phyloP scores from a whole-genome alignment of 2,113 vertebrate species.

The Gorsachius goisagi region DNA sequence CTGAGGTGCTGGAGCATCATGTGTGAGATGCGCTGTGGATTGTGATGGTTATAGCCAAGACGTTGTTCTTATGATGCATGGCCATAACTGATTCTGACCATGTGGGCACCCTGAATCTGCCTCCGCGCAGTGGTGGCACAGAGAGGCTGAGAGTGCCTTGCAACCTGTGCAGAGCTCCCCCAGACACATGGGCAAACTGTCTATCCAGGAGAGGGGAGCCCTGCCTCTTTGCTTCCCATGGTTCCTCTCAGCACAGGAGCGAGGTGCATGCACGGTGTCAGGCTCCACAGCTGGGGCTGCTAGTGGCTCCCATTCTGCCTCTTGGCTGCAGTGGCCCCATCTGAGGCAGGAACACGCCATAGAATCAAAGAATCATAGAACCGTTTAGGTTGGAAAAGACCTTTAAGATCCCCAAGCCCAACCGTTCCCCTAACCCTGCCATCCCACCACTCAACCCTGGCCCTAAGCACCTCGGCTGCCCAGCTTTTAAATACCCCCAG shows the following conservation, averaged over 20 bases:
- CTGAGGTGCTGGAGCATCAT: not conserved
- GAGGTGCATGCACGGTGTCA: accelerated
- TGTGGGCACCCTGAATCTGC: not conserved
- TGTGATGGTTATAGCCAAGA: not conserved
- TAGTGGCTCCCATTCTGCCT: not conserved
- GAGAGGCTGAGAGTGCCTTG: not conserved
- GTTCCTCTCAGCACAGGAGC: not conserved
- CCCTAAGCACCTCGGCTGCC: no score
- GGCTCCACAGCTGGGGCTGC: not conserved
- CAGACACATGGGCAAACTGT: not conserved
- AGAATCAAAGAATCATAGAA: no score
- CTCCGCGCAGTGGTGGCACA: not conserved
- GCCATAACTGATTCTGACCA: not conserved
- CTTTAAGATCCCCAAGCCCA: no score
- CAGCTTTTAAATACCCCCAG: no score
- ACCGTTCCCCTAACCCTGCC: no score
- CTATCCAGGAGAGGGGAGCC: not conserved
- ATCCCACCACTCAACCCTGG: no score
- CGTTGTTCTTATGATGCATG: not conserved
- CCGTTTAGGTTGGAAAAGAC: no score
- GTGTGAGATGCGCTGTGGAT: not conserved
- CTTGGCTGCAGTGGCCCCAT: not conserved
- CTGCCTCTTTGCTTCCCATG: not conserved
- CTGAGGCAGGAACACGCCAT: not conserved
- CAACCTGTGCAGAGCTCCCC: not conserved